A percentile compares a stretch with the other conserved stretches of the same genome.
phyloP scores from a whole-genome alignment of 2,888 invertebrate species.

The Trachelus tabidus region DNA sequence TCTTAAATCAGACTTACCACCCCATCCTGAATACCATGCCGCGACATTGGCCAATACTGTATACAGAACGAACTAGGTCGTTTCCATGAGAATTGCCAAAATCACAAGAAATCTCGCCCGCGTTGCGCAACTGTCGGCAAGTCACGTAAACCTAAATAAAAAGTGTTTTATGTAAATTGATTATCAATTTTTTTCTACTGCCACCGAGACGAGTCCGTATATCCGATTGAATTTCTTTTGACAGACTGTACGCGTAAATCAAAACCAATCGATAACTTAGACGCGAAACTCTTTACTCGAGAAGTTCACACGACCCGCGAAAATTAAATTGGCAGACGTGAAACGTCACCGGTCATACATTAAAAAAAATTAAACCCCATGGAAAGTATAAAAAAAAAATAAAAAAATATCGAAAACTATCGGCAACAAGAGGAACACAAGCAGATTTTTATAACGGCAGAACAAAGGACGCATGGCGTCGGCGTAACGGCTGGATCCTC shows the following conservation, averaged over 20 bases:
- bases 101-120: background rate
- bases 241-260: too few relatives aligned
- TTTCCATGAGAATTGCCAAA: background rate
- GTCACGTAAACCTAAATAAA: background rate
- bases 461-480: background rate
- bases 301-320: background rate
- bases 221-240: too few relatives aligned
- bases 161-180: too few relatives aligned
- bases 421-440: background rate
- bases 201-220: too few relatives aligned
- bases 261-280: too few relatives aligned
- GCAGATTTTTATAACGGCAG: background rate
- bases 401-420: background rate
- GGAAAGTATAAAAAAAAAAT: background rate
- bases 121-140: background rate
- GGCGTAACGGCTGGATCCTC: background rate
- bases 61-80: background rate
- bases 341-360: too few relatives aligned
- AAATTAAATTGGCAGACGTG: background rate
- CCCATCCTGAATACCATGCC: background rate
- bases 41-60: background rate
- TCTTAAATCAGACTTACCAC: background rate
- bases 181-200: too few relatives aligned
- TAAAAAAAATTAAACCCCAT: too few relatives aligned
- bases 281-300: too few relatives aligned